Base-by-base conservation (phyloP, 2,797 vertebrate genomes). In the Sphenodon punctatus region DNA sequence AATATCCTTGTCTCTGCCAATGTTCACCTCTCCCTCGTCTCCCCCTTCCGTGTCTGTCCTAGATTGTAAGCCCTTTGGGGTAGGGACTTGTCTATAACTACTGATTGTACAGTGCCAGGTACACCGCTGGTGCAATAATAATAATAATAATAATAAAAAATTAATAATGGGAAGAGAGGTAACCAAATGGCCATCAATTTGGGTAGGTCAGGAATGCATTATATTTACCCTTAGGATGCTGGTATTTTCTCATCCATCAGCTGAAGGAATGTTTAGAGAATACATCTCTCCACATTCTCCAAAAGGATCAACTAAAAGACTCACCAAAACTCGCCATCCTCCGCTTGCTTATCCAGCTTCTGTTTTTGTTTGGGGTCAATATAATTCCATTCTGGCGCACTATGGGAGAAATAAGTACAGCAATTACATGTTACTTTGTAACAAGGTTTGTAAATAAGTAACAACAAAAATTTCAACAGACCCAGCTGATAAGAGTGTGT, bases 251-350 rank as follows among this genome's bases (percentile, higher is more conserved):
- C 68, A 41, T n/a, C 49, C 13, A 11, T 42, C 36, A 2, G 15
- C 22, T 46, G 85, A 79, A 78, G 22, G 13, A 51, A 20, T 77
- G 32, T 20, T 75, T 65, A 67, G 67, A 65, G 49, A 74, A n/a
- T n/a, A n/a, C 12, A 55, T 20, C 23, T 19, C 34, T 41, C 60
- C 20, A 68, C 68, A 73, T 68, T 10, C 0, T 22, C 16, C 32
- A 66, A 59, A 78, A 32, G 10, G 12, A 10, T 8, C 48, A 45
- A 63, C 56, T 15, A 2, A 64, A 64, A 1, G 0, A 30, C 95
- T 94, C 79, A 99, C 98, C 98, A 99, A 90, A 99, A 99, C 87
- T 99, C 98, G 67, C 98, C 98, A 4, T 98, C 97, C 53, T 98
- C 97, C 0, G 95, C 94, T 27, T 94, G 91, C 49, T 88, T 94